phyloP scores from a whole-genome alignment of 2,797 vertebrate species.

The Phrynocephalus forsythii region DNA sequence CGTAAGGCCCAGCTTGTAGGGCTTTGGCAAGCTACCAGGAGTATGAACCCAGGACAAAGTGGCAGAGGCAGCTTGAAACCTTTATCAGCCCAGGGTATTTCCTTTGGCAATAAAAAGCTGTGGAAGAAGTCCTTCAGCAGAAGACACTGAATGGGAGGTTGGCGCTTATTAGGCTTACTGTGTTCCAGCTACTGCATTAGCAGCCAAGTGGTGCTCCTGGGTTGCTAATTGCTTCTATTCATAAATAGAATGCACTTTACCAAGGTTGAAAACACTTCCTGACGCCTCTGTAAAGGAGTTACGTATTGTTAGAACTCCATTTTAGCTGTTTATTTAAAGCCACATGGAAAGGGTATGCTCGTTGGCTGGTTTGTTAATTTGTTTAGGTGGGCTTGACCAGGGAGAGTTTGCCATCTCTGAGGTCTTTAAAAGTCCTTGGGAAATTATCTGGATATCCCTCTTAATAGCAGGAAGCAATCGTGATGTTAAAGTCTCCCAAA shows the following conservation, averaged over 20 bases:
- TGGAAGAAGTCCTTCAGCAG: slow-evolving; percentile 2
- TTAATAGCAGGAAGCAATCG: neutral
- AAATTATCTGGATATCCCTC: neutral
- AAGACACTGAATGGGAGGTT: slow-evolving; percentile 17
- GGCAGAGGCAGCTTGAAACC: no score
- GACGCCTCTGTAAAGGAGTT: neutral
- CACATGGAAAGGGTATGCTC: no score
- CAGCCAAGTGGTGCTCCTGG: neutral
- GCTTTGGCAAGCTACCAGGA: neutral
- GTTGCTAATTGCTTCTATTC: slow-evolving; percentile 48
- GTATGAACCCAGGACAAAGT: neutral
- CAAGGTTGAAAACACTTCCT: slow-evolving; percentile 1
- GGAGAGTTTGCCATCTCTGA: neutral
- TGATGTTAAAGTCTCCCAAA: no score
- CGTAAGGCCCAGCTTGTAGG: neutral
- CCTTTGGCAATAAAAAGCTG: neutral
- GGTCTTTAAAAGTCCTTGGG: neutral
- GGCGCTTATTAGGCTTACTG: slow-evolving; percentile 4
- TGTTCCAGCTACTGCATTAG: neutral
- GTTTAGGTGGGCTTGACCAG: neutral
- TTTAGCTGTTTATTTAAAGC: slow-evolving; percentile 3
- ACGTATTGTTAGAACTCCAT: neutral
- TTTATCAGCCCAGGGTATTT: neutral
- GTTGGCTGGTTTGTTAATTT: neutral
- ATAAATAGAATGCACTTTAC: slow-evolving; percentile 4